Evolutionary conservation across 2,888 invertebrate genomes (phyloP), one percentile per base, ranked within the genome.

Genomic region (Holacanthella duospinosa): DNA sequence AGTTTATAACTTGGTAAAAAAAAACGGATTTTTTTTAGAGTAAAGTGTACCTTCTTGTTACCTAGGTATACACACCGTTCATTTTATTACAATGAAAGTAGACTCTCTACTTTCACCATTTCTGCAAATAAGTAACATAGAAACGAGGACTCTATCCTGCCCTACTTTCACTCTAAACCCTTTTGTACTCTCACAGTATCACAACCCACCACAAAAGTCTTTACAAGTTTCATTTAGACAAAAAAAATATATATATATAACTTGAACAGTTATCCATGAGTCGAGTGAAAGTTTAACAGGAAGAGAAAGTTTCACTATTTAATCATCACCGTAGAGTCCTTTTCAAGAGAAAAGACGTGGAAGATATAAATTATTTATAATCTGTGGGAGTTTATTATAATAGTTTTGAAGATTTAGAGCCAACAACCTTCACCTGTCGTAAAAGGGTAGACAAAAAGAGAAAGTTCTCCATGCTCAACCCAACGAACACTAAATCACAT

Each of bases 291-390:
- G 36, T 36, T 36, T 16, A 36, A 36, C 36, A 36, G 36, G 48
- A 48, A 21, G 48, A 48, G 48, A 48, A 48, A 48, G 48, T 48
- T 48, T 21, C n/a, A n/a, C 48, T 21, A 9, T 48, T 48, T 48
- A 48, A 48, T 48, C 48, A 48, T 48, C 48, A 4, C n/a, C 21
- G 6, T 48, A 4, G 12, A 16, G 19, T 48, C 48, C 48, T 48
- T n/a, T 9, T 48, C 36, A 6, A 36, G 36, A 36, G 36, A 9
- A 6, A 36, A 16, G 36, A 36, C 36, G 16, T 9, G 48, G 48
- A 21, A 48, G 48, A 48, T 48, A 48, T 48, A 48, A 48, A 48
- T 48, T 48, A 48, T 48, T 48, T 48, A 48, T 48, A 21, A 48
- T 48, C 48, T 48, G 48, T 48, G 21, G 48, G 19, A 48, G 48